These are phyloP conservation scores for Misgurnus anguillicaudatus DNA, from an alignment of 2,113 vertebrate genomes.

Conservation along the genomic window DNA sequence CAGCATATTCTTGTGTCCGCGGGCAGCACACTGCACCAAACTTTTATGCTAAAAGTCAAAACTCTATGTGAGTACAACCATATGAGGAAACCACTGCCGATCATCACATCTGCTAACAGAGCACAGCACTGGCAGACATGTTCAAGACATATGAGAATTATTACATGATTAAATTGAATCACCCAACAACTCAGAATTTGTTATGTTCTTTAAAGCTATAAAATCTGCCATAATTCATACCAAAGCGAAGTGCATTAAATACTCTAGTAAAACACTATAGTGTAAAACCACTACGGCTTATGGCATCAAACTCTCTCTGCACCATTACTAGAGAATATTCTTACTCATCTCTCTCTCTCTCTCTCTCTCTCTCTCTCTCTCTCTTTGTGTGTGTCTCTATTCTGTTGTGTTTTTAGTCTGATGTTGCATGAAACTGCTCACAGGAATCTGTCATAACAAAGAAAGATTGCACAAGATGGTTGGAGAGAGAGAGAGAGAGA, in stretches of 20 bases:
- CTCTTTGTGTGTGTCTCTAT: no score
- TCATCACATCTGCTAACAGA: neutral
- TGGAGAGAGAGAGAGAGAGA: slow-evolving; percentile 25
- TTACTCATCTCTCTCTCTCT: neutral
- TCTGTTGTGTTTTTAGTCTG: neutral
- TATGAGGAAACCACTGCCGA: neutral
- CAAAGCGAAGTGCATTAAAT: slow-evolving; percentile 13
- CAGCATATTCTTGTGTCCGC: no score
- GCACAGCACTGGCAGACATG: neutral
- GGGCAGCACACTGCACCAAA: neutral
- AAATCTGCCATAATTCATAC: slow-evolving; percentile 32
- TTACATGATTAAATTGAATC: slow-evolving; percentile 27
- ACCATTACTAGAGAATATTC: neutral
- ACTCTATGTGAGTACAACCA: neutral
- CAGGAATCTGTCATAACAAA: slow-evolving; percentile 60
- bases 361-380: no score
- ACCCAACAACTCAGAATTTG: slow-evolving; percentile 17
- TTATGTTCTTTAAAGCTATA: slow-evolving; percentile 8
- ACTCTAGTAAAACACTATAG: slow-evolving; percentile 11
- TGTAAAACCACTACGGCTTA: slow-evolving; percentile 12
- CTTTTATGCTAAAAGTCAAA: neutral
- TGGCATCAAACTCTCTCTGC: neutral
- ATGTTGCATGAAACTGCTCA: slow-evolving; percentile 56
- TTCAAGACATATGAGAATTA: slow-evolving; percentile 15
- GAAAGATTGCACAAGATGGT: slow-evolving; percentile 48